These are phyloP conservation scores for Pithys albifrons DNA, from an alignment of 2,113 vertebrate genomes.

Conservation along the genomic window DNA sequence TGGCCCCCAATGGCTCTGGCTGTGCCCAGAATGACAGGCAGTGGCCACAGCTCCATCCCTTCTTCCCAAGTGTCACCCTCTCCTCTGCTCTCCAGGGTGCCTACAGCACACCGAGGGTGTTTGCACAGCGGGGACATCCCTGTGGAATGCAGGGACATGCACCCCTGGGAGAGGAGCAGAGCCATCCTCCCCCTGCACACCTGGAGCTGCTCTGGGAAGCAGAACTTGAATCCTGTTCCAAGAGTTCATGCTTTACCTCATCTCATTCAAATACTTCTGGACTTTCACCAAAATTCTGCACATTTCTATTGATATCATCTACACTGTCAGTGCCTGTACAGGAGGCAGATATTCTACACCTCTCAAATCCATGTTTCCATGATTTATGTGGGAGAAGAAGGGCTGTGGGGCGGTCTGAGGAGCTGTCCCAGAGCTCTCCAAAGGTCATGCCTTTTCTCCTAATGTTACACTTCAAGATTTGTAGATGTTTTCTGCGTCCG, in stretches of 20 bases:
- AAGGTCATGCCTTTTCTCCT: constrained; percentile 20
- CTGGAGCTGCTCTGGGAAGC: background rate
- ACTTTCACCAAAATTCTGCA: background rate
- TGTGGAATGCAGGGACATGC: background rate
- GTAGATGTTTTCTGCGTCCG: background rate
- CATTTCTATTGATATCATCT: accelerated
- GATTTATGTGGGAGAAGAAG: background rate
- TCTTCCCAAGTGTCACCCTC: background rate
- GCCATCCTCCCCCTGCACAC: accelerated
- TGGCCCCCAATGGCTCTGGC: accelerated
- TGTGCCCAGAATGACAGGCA: background rate
- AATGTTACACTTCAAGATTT: background rate
- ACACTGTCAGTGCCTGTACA: background rate
- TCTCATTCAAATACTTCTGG: background rate
- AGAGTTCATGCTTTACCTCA: background rate
- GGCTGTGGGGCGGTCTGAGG: accelerated
- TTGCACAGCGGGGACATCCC: background rate
- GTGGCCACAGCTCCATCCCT: accelerated
- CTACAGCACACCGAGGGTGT: background rate
- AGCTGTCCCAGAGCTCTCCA: background rate
- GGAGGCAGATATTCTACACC: background rate
- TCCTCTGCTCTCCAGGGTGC: background rate
- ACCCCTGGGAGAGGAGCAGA: accelerated
- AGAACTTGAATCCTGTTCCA: background rate
- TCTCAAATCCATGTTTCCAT: background rate